Conservation (phyloP, 2,797 vertebrate species). For the Coilia nasus region DNA sequence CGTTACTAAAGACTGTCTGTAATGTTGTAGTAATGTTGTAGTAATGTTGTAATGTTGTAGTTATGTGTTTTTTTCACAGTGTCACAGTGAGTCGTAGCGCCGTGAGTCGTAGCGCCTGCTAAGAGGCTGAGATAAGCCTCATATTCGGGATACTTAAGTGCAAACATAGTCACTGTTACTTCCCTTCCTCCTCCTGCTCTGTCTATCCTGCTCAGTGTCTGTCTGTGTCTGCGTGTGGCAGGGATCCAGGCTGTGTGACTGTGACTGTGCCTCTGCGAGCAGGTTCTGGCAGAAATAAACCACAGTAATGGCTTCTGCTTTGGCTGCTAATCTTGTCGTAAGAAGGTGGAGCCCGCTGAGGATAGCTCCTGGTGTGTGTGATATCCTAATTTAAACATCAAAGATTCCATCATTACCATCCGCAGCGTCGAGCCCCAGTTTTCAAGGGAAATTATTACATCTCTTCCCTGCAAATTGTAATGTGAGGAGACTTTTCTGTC, state of each 20-base stretch:
- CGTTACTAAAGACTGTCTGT: too few relatives aligned
- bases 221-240: background rate
- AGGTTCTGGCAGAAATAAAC: conserved; percentile 68
- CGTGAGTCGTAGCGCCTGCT: too few relatives aligned
- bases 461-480: conserved; percentile 65
- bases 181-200: background rate
- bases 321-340: conserved; percentile 77
- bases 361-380: conserved; percentile 69
- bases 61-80: too few relatives aligned
- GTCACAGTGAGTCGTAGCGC: too few relatives aligned
- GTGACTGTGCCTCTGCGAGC: conserved; percentile 32
- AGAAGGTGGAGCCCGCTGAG: conserved; percentile 75
- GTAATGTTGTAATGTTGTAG: too few relatives aligned
- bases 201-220: conserved; percentile 23
- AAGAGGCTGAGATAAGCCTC: too few relatives aligned
- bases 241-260: background rate
- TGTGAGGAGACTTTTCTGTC: conserved; percentile 69
- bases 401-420: conserved; percentile 76
- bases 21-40: too few relatives aligned
- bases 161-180: too few relatives aligned
- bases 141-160: too few relatives aligned
- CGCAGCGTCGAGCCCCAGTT: conserved; percentile 65
- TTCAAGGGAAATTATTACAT: conserved; percentile 73
- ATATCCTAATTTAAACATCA: conserved; percentile 83
- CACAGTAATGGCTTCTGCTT: conserved; percentile 73